These are phyloP conservation scores for Platysternon megacephalum DNA, from an alignment of 2,113 vertebrate species.

Conservation along the genomic window DNA sequence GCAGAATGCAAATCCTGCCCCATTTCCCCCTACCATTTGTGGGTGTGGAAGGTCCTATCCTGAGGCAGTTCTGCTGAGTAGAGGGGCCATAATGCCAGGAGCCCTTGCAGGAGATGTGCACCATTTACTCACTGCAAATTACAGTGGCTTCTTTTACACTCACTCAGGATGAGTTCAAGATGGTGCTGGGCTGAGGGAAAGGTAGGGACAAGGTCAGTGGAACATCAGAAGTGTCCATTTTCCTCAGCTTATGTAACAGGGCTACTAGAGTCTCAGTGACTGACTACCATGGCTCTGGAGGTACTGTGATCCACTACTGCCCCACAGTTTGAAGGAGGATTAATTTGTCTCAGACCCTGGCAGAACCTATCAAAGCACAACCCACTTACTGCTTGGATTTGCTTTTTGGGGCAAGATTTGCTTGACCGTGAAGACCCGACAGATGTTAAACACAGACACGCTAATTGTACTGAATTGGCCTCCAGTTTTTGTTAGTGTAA, in stretches of 20 bases:
- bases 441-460: background rate
- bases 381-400: rapidly evolving
- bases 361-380: rapidly evolving
- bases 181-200: background rate
- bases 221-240: background rate
- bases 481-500: background rate
- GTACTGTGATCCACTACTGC: background rate
- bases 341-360: rapidly evolving
- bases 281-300: background rate
- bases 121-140: rapidly evolving
- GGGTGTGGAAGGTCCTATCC: no score
- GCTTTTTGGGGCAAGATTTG: rapidly evolving
- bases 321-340: background rate
- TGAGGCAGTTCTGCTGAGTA: background rate
- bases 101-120: background rate
- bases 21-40: background rate
- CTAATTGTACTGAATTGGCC: background rate
- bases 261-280: background rate
- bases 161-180: rapidly evolving
- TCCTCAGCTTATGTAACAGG: background rate
- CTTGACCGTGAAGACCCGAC: background rate
- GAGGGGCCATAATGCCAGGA: rapidly evolving
- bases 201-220: background rate
- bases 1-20: no score
- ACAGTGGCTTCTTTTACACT: rapidly evolving